Evolutionary conservation across 35 echinoderm and acorn worm genomes (phyloP).

Genomic region (Lytechinus variegatus): DNA sequence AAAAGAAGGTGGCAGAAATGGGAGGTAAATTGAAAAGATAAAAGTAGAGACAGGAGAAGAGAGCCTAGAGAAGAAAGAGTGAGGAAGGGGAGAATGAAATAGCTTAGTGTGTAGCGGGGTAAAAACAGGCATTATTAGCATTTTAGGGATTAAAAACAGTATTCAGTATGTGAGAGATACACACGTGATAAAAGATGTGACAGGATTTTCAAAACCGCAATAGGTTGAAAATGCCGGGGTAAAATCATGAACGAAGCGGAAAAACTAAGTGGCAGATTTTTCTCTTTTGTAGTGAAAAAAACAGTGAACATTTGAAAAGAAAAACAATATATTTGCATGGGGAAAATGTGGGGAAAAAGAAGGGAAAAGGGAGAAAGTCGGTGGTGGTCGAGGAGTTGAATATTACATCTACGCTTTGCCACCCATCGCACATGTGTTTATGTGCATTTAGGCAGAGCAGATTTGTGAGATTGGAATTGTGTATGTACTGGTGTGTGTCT

Average conservation of each 20-base stretch:
- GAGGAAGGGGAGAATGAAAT: too few species aligned
- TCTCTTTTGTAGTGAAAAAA: neutral
- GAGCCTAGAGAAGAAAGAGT: too few species aligned
- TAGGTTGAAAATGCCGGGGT: too few species aligned
- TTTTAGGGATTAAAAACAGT: too few species aligned
- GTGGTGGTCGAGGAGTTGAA: neutral
- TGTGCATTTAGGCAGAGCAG: neutral
- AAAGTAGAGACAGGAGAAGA: too few species aligned
- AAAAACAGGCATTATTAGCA: too few species aligned
- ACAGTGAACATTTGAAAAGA: neutral
- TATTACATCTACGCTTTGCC: neutral
- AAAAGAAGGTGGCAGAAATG: too few species aligned
- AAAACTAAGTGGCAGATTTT: neutral
- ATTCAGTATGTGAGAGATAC: neutral
- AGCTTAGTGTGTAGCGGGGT: too few species aligned
- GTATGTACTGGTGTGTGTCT: neutral
- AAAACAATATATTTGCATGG: neutral
- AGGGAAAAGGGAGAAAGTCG: neutral
- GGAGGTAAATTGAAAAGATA: too few species aligned
- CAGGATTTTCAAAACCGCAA: too few species aligned
- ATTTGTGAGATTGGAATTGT: neutral
- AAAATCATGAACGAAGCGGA: neutral
- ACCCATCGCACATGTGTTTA: slow-evolving; percentile 10
- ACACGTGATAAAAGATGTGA: neutral
- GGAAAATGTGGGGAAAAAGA: neutral